Conservation (phyloP, 35 echinoderm and acorn worm species). For the Lytechinus variegatus region DNA sequence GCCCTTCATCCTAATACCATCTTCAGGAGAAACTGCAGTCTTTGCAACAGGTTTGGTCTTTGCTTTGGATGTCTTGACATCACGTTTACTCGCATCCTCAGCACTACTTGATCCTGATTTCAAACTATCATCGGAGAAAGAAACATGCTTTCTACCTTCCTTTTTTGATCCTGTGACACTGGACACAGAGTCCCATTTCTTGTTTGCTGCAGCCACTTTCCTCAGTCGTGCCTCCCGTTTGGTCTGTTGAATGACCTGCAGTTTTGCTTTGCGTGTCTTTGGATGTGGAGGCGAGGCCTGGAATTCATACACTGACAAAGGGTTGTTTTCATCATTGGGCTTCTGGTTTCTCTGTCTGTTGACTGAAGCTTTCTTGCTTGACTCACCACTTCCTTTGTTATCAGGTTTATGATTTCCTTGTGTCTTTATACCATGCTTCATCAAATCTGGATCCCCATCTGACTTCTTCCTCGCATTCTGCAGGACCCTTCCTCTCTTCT, state of each 20-base stretch:
- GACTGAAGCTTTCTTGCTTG: neutral
- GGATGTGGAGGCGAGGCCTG: conserved; percentile 48
- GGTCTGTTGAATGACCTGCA: neutral
- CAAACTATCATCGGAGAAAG: conserved; percentile 47
- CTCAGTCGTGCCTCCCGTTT: conserved; percentile 52
- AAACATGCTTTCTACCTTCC: conserved; percentile 45
- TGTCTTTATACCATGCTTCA: neutral
- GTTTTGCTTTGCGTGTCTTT: conserved; percentile 43
- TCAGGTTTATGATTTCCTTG: neutral
- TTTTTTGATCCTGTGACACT: neutral
- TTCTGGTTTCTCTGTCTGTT: neutral
- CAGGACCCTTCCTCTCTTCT: conserved; percentile 6
- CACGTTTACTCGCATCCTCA: conserved; percentile 40
- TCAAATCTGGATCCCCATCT: neutral
- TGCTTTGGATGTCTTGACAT: neutral
- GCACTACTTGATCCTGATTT: conserved; percentile 8
- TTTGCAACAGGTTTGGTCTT: neutral
- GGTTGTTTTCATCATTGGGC: conserved; percentile 56
- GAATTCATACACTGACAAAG: conserved; percentile 55
- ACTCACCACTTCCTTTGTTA: neutral
- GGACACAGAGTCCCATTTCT: conserved; percentile 57
- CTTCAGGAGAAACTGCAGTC: neutral
- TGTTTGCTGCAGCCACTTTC: conserved; percentile 76
- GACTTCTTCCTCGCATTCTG: neutral
- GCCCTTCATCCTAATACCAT: neutral